A percentile compares a stretch with the other conserved stretches of the same genome.
These are phyloP conservation scores for Hyalella azteca DNA, from an alignment of 2,888 invertebrate genomes.

Conservation along the genomic window DNA sequence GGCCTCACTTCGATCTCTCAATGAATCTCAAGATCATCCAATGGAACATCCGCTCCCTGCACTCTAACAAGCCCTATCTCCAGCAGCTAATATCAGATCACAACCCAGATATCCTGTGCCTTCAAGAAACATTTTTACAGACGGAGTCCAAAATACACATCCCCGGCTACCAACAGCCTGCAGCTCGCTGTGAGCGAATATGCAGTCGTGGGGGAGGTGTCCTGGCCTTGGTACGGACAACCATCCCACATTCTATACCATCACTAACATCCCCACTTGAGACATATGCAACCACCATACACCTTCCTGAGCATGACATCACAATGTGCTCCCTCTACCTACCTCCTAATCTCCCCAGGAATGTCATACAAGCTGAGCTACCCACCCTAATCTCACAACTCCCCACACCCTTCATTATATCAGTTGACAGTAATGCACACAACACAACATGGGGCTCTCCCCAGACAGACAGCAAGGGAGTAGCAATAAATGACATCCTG, in stretches of 20 bases:
- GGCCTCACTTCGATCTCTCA: neutral
- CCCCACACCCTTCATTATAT: neutral
- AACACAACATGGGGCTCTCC: neutral
- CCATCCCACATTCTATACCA: neutral
- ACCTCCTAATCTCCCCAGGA: neutral
- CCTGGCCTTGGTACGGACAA: neutral
- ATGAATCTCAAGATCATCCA: neutral
- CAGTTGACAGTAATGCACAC: neutral
- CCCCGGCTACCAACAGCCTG: neutral
- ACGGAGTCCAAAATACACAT: neutral
- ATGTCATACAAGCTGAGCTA: neutral
- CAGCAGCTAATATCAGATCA: neutral
- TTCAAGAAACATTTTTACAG: neutral
- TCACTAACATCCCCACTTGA: neutral
- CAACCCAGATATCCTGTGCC: neutral
- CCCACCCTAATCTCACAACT: neutral
- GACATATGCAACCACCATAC: neutral
- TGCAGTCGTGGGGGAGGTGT: neutral
- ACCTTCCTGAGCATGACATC: neutral
- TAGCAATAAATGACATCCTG: neutral
- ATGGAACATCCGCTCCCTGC: neutral
- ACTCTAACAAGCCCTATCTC: neutral
- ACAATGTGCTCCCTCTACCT: constrained; percentile 4
- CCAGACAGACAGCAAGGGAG: neutral
- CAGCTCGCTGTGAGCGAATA: neutral